Evolutionary conservation across 2,113 vertebrate species (phyloP), one percentile per base, ranked within the genome.

Genomic region (Etheostoma cragini): DNA sequence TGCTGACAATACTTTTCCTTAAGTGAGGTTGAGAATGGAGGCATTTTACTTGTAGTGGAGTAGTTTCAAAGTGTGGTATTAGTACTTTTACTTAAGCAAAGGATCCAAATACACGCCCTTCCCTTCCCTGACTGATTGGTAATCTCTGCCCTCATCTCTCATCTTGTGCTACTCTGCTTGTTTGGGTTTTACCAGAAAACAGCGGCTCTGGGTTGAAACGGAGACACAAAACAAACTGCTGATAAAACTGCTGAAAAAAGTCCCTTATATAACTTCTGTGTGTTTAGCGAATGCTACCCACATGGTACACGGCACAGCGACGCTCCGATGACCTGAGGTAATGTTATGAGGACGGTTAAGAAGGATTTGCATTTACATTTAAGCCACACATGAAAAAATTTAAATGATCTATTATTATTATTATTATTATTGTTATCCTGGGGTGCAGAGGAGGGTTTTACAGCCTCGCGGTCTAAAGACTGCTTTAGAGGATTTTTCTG

Each of bases 71-170:
- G 53, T 8, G 26, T 50, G 1, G 1, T 50, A 67, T 13, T 58
- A 5, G 10, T 47, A 21, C 26, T 13, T 47, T 42, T 42, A 42
- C 10, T 47, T 6, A 11, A 58, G 62, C 13, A 60, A 47, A 45
- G 13, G 14, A 49, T 10, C 38, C n/a, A n/a, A n/a, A n/a, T n/a
- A n/a, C n/a, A n/a, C n/a, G n/a, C 84, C 84, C 84, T 72, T 46
- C 64, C 76, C 53, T 75, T 78, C 65, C 22, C 67, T 46, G 57
- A 81, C 58, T 26, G 63, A 78, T 70, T 54, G 1, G 50, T 80
- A 88, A 93, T 94, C 90, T 89, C 78, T 81, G 30, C 82, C 86
- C 82, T 87, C 90, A 89, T 94, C 88, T 93, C 63, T 26, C 58
- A 71, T 85, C 88, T 86, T 72, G 80, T 22, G 57, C 86, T 58